A percentile compares a stretch with the other conserved stretches of the same genome.
phyloP scores from a whole-genome alignment of 1,140 invertebrate species.

The Delia radicum region DNA sequence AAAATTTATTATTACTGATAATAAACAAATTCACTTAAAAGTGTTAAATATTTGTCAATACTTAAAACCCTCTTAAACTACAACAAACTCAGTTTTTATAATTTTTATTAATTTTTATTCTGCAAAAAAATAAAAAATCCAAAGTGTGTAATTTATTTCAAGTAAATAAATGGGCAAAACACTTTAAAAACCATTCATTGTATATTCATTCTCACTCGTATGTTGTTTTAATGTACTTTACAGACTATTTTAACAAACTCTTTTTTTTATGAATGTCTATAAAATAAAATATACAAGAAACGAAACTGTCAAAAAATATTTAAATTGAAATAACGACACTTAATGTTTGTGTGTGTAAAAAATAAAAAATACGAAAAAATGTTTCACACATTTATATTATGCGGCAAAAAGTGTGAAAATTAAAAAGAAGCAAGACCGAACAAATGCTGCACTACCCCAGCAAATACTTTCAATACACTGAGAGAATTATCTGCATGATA shows the following conservation, averaged over 20 bases:
- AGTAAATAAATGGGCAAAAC: background rate
- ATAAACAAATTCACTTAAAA: background rate
- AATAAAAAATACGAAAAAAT: background rate
- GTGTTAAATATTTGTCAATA: background rate
- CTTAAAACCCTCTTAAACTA: background rate
- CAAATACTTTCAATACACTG: no score
- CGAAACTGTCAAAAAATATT: background rate
- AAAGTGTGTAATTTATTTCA: background rate
- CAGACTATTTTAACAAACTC: no score
- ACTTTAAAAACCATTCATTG: background rate
- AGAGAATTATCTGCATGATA: no score
- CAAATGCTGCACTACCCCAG: no score
- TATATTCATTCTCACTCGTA: background rate
- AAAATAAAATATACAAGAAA: background rate
- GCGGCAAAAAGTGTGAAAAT: no score
- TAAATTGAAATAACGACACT: background rate
- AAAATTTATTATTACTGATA: no score
- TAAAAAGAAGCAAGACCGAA: no score
- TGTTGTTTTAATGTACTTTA: background rate
- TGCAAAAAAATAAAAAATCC: background rate
- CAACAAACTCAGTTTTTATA: background rate
- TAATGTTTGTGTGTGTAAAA: background rate
- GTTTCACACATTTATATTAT: background rate
- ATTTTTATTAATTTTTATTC: no score
- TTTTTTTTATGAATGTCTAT: background rate